These are phyloP conservation scores for Theonella swinhoei DNA, from an alignment of 37 sponge, comb jelly and placozoan species.

Conservation along the genomic window DNA sequence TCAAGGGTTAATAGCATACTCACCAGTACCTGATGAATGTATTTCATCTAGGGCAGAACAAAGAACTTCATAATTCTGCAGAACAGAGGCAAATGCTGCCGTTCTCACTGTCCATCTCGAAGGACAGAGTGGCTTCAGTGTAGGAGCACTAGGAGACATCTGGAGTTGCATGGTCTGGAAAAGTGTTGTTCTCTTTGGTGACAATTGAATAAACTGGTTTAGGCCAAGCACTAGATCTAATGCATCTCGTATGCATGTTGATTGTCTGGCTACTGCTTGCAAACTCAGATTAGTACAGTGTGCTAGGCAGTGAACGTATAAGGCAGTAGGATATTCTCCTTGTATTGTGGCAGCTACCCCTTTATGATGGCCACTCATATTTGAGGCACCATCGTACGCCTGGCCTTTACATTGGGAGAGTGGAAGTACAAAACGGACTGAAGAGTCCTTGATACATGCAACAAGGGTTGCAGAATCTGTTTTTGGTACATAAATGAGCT, in stretches of 20 bases:
- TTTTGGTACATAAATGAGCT: constrained; percentile 39
- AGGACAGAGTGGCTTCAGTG: constrained; percentile 52
- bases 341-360: constrained; percentile 60
- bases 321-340: constrained; percentile 22
- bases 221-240: constrained; percentile 38
- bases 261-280: constrained; percentile 13
- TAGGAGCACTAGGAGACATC: constrained; percentile 21
- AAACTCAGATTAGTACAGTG: constrained; percentile 52
- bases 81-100: constrained; percentile 41
- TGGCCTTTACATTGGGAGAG: constrained; percentile 45
- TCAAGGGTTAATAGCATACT: constrained; percentile 38
- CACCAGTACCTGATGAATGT: constrained; percentile 7
- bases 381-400: constrained; percentile 58
- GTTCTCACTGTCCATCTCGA: constrained; percentile 70
- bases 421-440: constrained; percentile 29
- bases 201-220: constrained; percentile 40
- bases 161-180: constrained; percentile 25
- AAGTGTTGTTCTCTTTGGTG: constrained; percentile 41
- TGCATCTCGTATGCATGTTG: constrained; percentile 34
- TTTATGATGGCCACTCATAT: constrained; percentile 46
- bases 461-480: constrained; percentile 43
- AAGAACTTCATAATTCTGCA: constrained; percentile 33
- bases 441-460: constrained; percentile 30
- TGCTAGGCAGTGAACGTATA: constrained; percentile 66
- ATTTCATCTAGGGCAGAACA: constrained; percentile 9